phyloP scores from a whole-genome alignment of 2,797 vertebrate species.

The Schizothorax lantsangensis region DNA sequence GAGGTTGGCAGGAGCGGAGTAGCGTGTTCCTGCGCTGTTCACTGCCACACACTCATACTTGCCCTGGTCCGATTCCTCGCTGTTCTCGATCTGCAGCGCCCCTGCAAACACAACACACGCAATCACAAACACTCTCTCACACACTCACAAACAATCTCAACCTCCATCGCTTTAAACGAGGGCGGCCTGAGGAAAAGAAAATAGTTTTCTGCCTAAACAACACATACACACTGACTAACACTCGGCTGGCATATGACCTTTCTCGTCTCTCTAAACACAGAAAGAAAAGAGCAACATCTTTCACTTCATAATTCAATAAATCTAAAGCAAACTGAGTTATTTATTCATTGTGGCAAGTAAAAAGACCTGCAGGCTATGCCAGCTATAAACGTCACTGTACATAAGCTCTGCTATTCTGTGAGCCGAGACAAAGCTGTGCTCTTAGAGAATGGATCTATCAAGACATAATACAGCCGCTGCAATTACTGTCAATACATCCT shows the following conservation, averaged over 20 bases:
- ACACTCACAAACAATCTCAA: constrained; percentile 38
- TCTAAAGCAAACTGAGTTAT: constrained; percentile 43
- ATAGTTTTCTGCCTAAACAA: constrained; percentile 12
- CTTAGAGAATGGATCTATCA: constrained; percentile 4
- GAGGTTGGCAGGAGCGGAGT: constrained; percentile 96
- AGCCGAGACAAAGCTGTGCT: constrained; percentile 22
- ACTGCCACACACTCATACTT: constrained; percentile 98
- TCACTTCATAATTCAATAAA: constrained; percentile 43
- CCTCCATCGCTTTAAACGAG: constrained; percentile 7
- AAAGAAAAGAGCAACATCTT: constrained; percentile 43
- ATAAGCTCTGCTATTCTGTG: constrained; percentile 35
- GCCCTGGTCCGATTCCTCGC: constrained; percentile 97
- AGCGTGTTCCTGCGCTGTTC: constrained; percentile 95
- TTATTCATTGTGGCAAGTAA: constrained; percentile 38
- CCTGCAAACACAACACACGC: constrained; percentile 77
- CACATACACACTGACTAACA: constrained; percentile 39
- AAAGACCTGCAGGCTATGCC: constrained; percentile 23
- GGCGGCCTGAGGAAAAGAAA: not conserved
- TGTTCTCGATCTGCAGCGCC: constrained; percentile 97
- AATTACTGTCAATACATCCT: constrained; percentile 22
- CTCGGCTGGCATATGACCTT: constrained; percentile 10
- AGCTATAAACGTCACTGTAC: constrained; percentile 5
- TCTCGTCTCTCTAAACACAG: constrained; percentile 17
- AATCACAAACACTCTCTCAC: constrained; percentile 18
- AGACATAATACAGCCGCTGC: not conserved